Percentiles rank a stretch among this genome's conserved stretches.
Conservation (phyloP, 2,797 vertebrate genomes). For the Helostoma temminkii region DNA sequence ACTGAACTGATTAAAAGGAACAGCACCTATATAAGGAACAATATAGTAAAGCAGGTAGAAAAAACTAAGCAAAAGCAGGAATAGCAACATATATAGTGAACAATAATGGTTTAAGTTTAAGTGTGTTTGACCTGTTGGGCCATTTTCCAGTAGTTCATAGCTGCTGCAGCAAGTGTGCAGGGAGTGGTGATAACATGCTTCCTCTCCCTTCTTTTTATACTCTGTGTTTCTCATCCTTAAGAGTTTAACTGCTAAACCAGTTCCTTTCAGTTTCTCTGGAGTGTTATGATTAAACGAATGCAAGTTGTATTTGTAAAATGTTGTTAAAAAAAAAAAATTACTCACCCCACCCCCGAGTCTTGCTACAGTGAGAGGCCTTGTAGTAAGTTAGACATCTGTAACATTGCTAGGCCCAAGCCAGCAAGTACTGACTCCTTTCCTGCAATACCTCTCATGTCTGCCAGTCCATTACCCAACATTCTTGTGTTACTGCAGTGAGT, state of each 20-base stretch:
- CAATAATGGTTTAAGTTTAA: neutral
- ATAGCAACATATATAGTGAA: neutral
- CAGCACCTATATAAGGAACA: no score
- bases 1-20: no score
- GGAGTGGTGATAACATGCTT: no score
- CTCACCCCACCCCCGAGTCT: neutral
- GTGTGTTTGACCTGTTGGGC: neutral
- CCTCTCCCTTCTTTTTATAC: conserved; percentile 1
- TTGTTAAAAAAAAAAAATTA: conserved; percentile 10
- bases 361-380: neutral
- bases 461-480: conserved; percentile 60
- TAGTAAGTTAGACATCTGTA: conserved; percentile 18
- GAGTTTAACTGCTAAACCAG: neutral
- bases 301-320: neutral
- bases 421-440: conserved; percentile 48
- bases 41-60: no score
- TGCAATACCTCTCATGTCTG: conserved; percentile 36
- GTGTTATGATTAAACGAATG: neutral
- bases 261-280: neutral
- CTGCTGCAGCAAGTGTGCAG: neutral
- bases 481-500: conserved; percentile 61
- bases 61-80: no score
- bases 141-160: conserved; percentile 2
- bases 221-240: neutral
- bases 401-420: neutral